phyloP scores from a whole-genome alignment of 2,797 vertebrate species.

The Mus caroli region DNA sequence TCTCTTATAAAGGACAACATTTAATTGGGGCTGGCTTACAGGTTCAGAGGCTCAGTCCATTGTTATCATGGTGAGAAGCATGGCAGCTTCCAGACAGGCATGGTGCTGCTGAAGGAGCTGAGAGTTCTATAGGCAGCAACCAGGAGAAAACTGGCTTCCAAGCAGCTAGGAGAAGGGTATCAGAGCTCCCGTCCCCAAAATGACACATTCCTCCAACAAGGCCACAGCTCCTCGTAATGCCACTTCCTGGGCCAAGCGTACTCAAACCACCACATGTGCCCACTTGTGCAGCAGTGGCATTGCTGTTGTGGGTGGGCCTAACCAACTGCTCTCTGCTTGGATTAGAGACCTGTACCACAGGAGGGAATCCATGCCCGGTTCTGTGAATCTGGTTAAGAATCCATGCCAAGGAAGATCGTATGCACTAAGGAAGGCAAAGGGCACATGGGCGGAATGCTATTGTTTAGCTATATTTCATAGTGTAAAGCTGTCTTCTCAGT shows the following conservation, averaged over 20 bases:
- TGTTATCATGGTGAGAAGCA: background rate
- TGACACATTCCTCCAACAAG: background rate
- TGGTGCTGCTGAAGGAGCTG: background rate
- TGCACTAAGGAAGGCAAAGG: background rate
- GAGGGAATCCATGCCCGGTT: background rate
- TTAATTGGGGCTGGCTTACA: background rate
- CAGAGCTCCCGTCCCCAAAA: background rate
- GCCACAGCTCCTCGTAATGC: background rate
- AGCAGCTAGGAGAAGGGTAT: background rate
- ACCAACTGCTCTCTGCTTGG: background rate
- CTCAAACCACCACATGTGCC: background rate
- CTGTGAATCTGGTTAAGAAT: background rate
- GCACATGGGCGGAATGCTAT: background rate
- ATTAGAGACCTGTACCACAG: background rate
- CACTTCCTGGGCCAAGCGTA: background rate
- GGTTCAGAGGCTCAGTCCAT: background rate
- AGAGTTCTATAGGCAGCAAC: background rate
- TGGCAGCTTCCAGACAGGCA: background rate
- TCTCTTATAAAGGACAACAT: background rate
- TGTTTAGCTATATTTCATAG: background rate
- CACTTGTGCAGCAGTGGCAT: no score
- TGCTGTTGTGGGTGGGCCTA: background rate
- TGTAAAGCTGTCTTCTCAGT: background rate
- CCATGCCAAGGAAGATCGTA: background rate
- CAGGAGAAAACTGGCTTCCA: background rate